Conservation (phyloP, 2,113 vertebrate species). For the Halcyon senegalensis region DNA sequence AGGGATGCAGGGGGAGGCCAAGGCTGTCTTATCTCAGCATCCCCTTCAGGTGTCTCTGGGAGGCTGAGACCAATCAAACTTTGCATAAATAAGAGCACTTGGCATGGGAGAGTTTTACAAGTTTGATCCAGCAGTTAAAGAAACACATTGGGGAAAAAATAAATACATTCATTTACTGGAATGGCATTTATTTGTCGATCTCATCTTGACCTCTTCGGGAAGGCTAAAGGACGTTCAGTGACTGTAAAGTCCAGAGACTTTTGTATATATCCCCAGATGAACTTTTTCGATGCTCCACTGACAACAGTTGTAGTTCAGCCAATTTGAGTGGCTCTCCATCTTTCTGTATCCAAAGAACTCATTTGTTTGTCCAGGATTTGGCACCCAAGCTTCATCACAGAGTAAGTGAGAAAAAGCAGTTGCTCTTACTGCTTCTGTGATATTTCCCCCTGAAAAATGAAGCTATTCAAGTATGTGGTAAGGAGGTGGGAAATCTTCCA, state of each 20-base stretch:
- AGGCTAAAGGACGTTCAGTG: slow-evolving; percentile 46
- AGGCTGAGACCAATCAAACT: slow-evolving; percentile 33
- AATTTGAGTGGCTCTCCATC: slow-evolving; percentile 41
- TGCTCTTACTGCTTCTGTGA: slow-evolving; percentile 35
- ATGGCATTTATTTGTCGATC: slow-evolving; percentile 19
- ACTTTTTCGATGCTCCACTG: slow-evolving; percentile 39
- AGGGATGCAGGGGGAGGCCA: not conserved
- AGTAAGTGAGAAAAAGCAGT: slow-evolving; percentile 65
- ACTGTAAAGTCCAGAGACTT: slow-evolving; percentile 43
- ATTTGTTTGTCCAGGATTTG: slow-evolving; percentile 58
- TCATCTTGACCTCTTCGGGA: slow-evolving; percentile 37
- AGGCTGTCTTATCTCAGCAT: slow-evolving; percentile 30
- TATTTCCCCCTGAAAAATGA: not conserved
- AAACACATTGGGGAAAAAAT: not conserved
- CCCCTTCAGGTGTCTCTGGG: slow-evolving; percentile 55
- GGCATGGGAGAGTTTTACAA: not conserved
- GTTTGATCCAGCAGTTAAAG: slow-evolving; percentile 21
- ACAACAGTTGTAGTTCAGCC: slow-evolving; percentile 35
- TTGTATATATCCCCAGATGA: slow-evolving; percentile 55
- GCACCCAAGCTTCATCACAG: slow-evolving; percentile 28
- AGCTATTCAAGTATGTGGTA: not conserved
- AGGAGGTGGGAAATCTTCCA: not conserved
- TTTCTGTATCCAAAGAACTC: slow-evolving; percentile 36
- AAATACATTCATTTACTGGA: slow-evolving; percentile 36
- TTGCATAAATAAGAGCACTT: not conserved